Percentiles rank a stretch among this genome's conserved stretches.
Conservation (phyloP, 2,888 invertebrate species). For the Alviniconcha strummeri region DNA sequence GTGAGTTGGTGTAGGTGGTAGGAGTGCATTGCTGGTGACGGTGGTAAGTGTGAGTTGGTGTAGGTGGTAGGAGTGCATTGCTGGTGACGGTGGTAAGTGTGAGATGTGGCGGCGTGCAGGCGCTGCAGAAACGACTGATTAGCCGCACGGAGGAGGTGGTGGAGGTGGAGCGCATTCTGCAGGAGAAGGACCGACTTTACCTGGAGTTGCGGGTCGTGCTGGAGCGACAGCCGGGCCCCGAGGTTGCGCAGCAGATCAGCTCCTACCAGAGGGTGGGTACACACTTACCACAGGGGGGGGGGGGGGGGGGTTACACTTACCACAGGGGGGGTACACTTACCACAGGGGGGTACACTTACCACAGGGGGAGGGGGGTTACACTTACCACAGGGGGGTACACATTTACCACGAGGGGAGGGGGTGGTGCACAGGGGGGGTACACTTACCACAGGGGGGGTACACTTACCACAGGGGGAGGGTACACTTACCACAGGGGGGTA, state of each 20-base stretch:
- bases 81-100: too few relatives aligned
- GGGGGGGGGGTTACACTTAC: too few relatives aligned
- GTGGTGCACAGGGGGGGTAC: neutral
- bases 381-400: neutral
- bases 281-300: neutral
- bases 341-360: neutral
- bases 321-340: neutral
- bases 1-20: too few relatives aligned
- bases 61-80: too few relatives aligned
- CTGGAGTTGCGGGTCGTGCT: slow-evolving; percentile 81
- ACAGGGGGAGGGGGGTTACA: neutral
- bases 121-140: slow-evolving; percentile 86
- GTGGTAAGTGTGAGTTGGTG: too few relatives aligned
- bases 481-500: too few relatives aligned
- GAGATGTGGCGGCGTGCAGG: slow-evolving; percentile 72
- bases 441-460: neutral
- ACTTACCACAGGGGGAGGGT: neutral
- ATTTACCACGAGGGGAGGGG: neutral
- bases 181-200: slow-evolving; percentile 82
- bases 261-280: slow-evolving; percentile 55
- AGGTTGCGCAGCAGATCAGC: slow-evolving; percentile 77
- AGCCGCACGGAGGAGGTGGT: slow-evolving; percentile 77
- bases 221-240: slow-evolving; percentile 82
- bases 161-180: slow-evolving; percentile 78
- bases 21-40: too few relatives aligned